Base-by-base conservation (phyloP, 1,140 invertebrate species). In the Palaemon carinicauda region DNA sequence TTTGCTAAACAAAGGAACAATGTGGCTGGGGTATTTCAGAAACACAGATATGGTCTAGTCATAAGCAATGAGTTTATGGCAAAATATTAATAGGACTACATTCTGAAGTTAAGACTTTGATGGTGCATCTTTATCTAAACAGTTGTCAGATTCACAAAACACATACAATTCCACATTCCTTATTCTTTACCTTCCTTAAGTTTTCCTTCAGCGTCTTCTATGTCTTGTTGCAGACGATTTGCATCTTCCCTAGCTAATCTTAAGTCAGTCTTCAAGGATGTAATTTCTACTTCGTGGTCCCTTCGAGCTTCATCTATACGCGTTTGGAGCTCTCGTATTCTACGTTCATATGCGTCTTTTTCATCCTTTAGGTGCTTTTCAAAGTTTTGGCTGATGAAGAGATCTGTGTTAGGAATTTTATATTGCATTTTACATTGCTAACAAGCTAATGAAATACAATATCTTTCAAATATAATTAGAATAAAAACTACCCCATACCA, bases 131-230 rank as follows among this genome's bases (percentile, higher is more conserved):
- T 41, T 12, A 41, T 9, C 41, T 41, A 41, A 9, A 4, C 41
- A 3, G 29, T 15, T 31, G 17, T 12, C 65, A 69, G 12, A 27
- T 27, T 21, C 1, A 29, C 4, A n/a, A 27, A 0, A 27, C 10
- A 69, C 12, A 69, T 9, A 69, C 9, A 69, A 24, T 31, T 27
- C 33, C 50, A 24, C 3, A 27, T 52, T n/a, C 14, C 19, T 19
- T 60, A 15, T 1, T n/a, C 50, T 54, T 73, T 65, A 89, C 88
- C 85, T 31, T 89, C 88, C 31, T 87, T 89, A 15, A 89, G 86
- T 71, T 87, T 89, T 31, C 80, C 82, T 60, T 89, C 88, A n/a
- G 88, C 88, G 56, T 89, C 88, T 50, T 89, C 85, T 24, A 89
- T 69, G 54, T 89, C 88, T 24, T 89, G 88, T 53, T 89, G 88